phyloP scores from a whole-genome alignment of 2,797 vertebrate species.

The Notamacropus eugenii region DNA sequence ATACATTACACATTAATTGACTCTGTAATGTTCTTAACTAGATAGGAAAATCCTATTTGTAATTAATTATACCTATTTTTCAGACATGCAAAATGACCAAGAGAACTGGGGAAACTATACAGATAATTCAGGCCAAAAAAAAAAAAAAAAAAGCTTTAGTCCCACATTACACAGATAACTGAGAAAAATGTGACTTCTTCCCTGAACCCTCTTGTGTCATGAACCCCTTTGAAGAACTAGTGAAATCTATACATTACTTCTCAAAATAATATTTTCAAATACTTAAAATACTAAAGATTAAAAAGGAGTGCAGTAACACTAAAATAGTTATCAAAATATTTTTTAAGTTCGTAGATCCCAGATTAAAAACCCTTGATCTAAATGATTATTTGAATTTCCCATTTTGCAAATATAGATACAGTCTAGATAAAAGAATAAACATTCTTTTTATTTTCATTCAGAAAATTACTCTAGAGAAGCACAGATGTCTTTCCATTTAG shows the following conservation, averaged over 20 bases:
- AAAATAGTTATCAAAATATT: neutral
- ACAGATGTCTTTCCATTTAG: conserved; percentile 20
- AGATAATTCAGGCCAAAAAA: neutral
- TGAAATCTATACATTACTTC: neutral
- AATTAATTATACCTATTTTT: conserved; percentile 7
- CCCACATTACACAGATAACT: conserved; percentile 19
- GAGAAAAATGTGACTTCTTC: conserved; percentile 24
- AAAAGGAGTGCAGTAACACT: neutral
- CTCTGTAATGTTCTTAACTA: neutral
- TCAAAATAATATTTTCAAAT: neutral
- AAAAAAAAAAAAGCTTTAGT: neutral
- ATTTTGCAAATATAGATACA: neutral
- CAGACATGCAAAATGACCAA: conserved; percentile 28
- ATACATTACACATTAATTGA: conserved; percentile 15
- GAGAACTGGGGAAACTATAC: conserved; percentile 16
- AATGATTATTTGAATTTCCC: neutral
- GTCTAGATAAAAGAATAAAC: neutral
- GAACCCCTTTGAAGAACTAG: neutral
- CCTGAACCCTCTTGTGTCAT: conserved; percentile 1
- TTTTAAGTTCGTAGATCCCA: neutral
- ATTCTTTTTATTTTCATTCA: conserved; percentile 24
- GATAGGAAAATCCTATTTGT: conserved; percentile 28
- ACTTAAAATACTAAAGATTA: neutral
- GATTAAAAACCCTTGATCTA: neutral
- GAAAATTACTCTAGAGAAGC: conserved; percentile 4